Evolutionary conservation across 2,797 vertebrate species (phyloP), one percentile per base, ranked within the genome.

Genomic region (Austrolebias charrua): DNA sequence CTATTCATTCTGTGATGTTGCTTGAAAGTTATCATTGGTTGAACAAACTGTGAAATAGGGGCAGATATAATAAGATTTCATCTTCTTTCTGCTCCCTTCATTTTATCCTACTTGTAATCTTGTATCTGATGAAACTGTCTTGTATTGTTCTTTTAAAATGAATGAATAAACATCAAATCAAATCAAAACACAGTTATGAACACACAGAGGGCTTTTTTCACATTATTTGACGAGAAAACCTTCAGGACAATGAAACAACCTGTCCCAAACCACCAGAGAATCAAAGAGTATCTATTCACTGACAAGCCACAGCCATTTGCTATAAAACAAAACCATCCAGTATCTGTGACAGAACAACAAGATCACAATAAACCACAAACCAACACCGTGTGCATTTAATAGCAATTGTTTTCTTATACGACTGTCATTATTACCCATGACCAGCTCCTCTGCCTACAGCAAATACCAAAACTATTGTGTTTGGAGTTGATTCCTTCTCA

Each of bases 291-390:
- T 40, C 15, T 40, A 20, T 19, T 19, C 44, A 43, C 43, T 57
- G 9, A 44, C 52, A 60, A 62, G 44, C 43, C 45, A 43, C 14
- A 20, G 18, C 15, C 20, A 31, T 45, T 58, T 73, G 52, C 49
- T 52, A 47, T 51, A 69, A 50, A 14, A 43, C 20, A 18, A 10
- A 60, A 42, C 28, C 14, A 18, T 35, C 10, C 45, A 13, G 46
- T 19, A 18, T 42, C 14, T 8, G 33, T 35, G 33, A 35, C 33
- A 35, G 33, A 35, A 35, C 33, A 8, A 8, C 10, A 1, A 24
- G 24, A 24, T 4, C n/a, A 40, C 18, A 28, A 43, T 45, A 64
- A 55, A 71, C 61, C 45, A 24, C 52, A 55, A 24, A 73, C 55
- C 42, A 60, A 60, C 56, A 55, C 18, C 13, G 0, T 61, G 44